A percentile compares a stretch with the other conserved stretches of the same genome.
These are phyloP conservation scores for Myripristis jacobus DNA, from an alignment of 2,797 vertebrate genomes.

Conservation along the genomic window DNA sequence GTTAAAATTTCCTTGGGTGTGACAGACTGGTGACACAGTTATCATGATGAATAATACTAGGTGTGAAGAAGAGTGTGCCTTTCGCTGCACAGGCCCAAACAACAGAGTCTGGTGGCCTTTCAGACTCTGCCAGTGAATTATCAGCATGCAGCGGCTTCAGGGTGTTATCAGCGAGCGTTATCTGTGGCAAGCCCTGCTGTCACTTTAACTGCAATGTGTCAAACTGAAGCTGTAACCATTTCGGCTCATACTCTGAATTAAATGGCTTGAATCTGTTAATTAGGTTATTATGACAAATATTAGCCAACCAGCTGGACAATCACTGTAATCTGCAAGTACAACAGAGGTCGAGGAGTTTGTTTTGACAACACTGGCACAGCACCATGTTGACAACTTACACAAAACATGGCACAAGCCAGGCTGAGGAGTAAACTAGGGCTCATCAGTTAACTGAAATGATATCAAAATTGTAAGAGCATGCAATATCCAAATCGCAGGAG, in stretches of 20 bases:
- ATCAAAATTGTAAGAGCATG: too few relatives aligned
- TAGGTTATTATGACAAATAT: background rate
- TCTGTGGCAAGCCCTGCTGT: slow-evolving; percentile 30
- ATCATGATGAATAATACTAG: background rate
- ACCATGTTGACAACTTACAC: background rate
- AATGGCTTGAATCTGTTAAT: background rate
- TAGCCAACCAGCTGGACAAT: background rate
- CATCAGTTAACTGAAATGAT: too few relatives aligned
- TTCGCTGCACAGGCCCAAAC: slow-evolving; percentile 1
- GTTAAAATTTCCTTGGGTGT: background rate
- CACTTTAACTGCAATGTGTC: background rate
- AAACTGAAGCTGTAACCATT: background rate
- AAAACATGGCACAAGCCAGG: background rate
- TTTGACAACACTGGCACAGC: background rate
- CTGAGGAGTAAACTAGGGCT: too few relatives aligned
- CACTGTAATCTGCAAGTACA: background rate
- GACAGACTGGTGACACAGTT: background rate
- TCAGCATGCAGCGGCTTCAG: background rate
- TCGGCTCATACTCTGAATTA: background rate
- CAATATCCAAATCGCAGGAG: too few relatives aligned
- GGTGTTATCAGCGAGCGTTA: background rate
- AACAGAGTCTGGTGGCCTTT: background rate
- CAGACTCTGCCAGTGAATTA: slow-evolving; percentile 8
- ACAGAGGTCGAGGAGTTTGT: background rate
- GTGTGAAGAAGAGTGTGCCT: background rate